phyloP scores from a whole-genome alignment of 2,888 invertebrate genomes.

The Odontothrips loti region DNA sequence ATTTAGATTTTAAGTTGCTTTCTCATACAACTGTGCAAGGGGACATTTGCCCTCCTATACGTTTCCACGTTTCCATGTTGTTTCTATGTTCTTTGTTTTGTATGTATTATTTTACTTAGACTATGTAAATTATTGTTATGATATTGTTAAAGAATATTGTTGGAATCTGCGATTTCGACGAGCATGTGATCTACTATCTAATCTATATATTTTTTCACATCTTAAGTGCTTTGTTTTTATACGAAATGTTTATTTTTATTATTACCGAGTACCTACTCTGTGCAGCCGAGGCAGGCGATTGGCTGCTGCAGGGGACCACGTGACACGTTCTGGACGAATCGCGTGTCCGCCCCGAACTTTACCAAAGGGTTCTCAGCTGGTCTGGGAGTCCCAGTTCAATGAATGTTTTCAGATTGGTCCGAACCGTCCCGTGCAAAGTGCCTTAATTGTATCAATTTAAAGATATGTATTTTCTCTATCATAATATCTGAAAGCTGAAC shows the following conservation, averaged over 20 bases:
- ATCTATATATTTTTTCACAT: neutral
- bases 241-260: neutral
- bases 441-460: neutral
- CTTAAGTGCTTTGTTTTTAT: neutral
- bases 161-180: neutral
- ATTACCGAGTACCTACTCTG: neutral
- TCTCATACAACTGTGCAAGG: too few relatives aligned
- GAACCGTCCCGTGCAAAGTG: neutral
- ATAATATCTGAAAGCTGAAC: neutral
- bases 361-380: neutral
- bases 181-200: neutral
- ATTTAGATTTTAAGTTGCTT: too few relatives aligned
- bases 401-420: neutral
- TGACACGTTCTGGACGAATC: neutral
- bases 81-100: slow-evolving; percentile 4
- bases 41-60: too few relatives aligned
- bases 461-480: too few relatives aligned
- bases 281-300: neutral
- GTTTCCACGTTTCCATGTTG: neutral
- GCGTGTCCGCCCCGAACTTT: neutral
- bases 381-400: neutral
- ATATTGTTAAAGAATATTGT: neutral
- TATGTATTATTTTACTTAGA: neutral
- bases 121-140: neutral
- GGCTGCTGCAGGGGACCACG: neutral